A percentile compares a stretch with the other conserved stretches of the same genome.
Evolutionary conservation across 2,113 vertebrate genomes (phyloP).

Genomic region (Seriola dumerili): DNA sequence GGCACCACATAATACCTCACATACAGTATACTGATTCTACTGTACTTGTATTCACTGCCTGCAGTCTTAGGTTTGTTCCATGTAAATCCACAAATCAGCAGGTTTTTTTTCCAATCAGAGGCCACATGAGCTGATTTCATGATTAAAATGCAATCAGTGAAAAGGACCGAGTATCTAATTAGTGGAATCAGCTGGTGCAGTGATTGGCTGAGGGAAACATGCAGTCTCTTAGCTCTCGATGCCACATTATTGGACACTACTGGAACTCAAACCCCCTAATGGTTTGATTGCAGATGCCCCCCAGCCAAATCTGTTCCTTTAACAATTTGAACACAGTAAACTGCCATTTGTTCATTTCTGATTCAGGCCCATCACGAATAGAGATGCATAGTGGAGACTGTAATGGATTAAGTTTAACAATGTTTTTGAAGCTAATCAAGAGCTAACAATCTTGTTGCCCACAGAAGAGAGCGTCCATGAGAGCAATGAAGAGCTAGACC

Average conservation of each 20-base stretch:
- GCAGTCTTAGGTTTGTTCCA: neutral
- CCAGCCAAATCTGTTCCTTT: neutral
- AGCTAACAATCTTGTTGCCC: neutral
- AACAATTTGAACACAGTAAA: neutral
- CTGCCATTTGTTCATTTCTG: neutral
- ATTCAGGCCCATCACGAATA: neutral
- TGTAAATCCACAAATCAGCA: neutral
- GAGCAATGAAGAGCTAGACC: slow-evolving; percentile 29
- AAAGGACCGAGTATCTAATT: neutral
- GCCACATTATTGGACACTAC: neutral
- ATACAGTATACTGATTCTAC: neutral
- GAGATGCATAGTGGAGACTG: neutral
- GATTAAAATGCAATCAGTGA: slow-evolving; percentile 32
- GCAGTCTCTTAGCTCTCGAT: neutral
- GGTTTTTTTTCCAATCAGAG: neutral
- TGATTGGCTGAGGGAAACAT: slow-evolving; percentile 19
- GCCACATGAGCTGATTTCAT: neutral
- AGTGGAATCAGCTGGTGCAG: slow-evolving; percentile 19
- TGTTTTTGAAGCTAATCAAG: neutral
- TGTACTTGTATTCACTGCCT: neutral
- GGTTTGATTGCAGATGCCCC: neutral
- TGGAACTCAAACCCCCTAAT: neutral
- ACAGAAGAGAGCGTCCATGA: slow-evolving; percentile 45
- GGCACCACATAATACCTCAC: neutral
- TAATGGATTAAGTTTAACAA: neutral